Conservation (phyloP, 1,140 invertebrate genomes). For the Drosophila parabipectinata region DNA sequence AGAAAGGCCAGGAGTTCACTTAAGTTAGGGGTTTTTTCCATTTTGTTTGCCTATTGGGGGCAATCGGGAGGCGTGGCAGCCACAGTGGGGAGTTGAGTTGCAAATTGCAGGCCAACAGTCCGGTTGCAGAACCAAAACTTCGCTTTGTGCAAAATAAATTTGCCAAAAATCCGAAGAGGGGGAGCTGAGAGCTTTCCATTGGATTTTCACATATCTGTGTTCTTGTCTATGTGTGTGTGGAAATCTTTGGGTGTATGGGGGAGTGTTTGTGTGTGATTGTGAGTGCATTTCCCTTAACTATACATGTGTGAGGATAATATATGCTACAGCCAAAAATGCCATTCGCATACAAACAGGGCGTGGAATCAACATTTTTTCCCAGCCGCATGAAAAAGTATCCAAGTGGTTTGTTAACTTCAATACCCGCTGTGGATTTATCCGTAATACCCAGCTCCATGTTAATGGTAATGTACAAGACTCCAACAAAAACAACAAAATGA, state of each 20-base stretch:
- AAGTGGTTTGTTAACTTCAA: constrained; percentile 84
- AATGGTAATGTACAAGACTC: constrained; percentile 82
- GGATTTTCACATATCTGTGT: constrained; percentile 32
- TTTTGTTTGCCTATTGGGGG: neutral
- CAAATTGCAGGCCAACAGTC: constrained; percentile 59
- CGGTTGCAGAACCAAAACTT: constrained; percentile 49
- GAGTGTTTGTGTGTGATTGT: constrained; percentile 8
- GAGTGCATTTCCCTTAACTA: constrained; percentile 57
- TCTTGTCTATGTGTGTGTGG: neutral
- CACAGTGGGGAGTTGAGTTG: constrained; percentile 32
- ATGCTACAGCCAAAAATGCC: constrained; percentile 66
- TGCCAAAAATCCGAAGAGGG: constrained; percentile 13
- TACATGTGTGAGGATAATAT: constrained; percentile 58
- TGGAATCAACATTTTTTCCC: constrained; percentile 83
- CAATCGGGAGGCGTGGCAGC: neutral
- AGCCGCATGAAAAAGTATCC: constrained; percentile 84
- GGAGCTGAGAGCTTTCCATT: constrained; percentile 45
- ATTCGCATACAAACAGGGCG: constrained; percentile 77
- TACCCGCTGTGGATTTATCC: constrained; percentile 83
- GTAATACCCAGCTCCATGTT: constrained; percentile 83
- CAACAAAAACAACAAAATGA: constrained; percentile 30
- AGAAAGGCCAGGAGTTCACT: constrained; percentile 18
- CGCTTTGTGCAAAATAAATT: constrained; percentile 73
- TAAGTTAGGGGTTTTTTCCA: neutral
- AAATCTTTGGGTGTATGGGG: constrained; percentile 3